Conservation (phyloP, 2,888 invertebrate genomes). For the Pheosia gnoma region DNA sequence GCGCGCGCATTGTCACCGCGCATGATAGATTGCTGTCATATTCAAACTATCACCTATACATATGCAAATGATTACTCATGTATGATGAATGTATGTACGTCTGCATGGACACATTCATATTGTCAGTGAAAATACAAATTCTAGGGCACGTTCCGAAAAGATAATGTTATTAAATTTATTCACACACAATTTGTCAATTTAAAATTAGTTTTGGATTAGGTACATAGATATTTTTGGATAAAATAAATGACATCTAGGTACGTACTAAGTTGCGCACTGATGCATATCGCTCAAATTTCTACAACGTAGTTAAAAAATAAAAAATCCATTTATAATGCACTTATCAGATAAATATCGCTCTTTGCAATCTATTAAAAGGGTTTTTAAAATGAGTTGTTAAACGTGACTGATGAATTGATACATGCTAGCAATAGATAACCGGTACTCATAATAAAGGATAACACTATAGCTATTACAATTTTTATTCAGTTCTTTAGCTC, state of each 20-base stretch:
- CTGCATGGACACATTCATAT: constrained; percentile 34
- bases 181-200: constrained; percentile 30
- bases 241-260: too few species aligned
- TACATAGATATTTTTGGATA: constrained; percentile 1
- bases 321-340: background rate
- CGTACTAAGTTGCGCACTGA: too few species aligned
- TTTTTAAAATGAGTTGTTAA: background rate
- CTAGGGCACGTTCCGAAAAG: constrained; percentile 40
- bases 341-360: background rate
- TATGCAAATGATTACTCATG: constrained; percentile 68
- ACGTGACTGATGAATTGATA: background rate
- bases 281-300: too few species aligned
- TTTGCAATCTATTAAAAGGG: constrained; percentile 1
- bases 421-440: background rate
- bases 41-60: constrained; percentile 66
- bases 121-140: constrained; percentile 48
- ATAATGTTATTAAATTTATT: constrained; percentile 37
- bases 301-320: too few species aligned
- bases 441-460: background rate
- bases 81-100: constrained; percentile 55
- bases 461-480: background rate
- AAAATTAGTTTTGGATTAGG: constrained; percentile 9
- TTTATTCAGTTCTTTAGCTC: background rate
- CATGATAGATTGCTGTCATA: constrained; percentile 78
- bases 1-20: constrained; percentile 66